phyloP scores from a whole-genome alignment of 2,888 invertebrate genomes.

The Bruchidius siliquastri region DNA sequence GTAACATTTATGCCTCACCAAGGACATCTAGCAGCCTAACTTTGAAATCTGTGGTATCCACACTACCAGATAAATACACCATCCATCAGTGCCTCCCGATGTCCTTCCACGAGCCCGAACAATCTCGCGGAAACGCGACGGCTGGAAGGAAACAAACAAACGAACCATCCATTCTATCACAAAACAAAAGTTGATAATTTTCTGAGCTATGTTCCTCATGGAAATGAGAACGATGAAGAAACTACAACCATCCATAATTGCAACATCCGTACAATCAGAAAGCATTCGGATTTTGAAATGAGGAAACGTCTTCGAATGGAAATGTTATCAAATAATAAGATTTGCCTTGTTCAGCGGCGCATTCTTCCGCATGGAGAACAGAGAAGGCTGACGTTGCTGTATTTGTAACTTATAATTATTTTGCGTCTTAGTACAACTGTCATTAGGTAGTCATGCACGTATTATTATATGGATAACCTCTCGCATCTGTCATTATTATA shows the following conservation, averaged over 20 bases:
- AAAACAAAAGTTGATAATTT: background rate
- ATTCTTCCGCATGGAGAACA: no score
- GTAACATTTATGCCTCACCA: no score
- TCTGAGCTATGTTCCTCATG: background rate
- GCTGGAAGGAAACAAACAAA: no score
- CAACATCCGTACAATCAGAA: background rate
- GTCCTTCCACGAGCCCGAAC: background rate
- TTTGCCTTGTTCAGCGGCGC: no score
- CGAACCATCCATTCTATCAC: background rate
- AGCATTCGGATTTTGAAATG: background rate
- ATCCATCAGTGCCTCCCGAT: background rate
- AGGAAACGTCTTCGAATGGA: background rate
- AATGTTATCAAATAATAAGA: background rate
- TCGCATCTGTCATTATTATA: no score
- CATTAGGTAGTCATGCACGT: no score
- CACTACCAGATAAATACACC: background rate
- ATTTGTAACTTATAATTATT: no score
- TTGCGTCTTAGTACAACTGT: no score
- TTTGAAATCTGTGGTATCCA: background rate
- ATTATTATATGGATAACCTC: no score
- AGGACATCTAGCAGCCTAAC: background rate
- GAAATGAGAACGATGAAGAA: background rate
- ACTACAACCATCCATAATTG: background rate
- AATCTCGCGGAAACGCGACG: background rate
- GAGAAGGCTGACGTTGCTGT: background rate